Base-by-base conservation (phyloP, 2,797 vertebrate genomes). In the Hylomyscus alleni region DNA sequence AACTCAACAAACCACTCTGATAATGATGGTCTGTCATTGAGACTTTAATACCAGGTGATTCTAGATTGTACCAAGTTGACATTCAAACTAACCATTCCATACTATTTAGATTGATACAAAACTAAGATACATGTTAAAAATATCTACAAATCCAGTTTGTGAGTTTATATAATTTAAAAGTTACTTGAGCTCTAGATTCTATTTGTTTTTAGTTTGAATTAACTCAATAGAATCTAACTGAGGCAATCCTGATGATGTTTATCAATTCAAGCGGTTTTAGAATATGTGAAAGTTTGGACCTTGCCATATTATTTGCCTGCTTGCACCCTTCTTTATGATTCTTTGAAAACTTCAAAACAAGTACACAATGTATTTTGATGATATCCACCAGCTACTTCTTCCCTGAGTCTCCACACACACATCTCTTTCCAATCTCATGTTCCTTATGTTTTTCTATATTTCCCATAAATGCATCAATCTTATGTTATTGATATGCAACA, bases 171-270 rank as follows among this genome's bases (percentile, higher is more conserved):
- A 0, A 40, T 87, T 92, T 84, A n/a, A 87, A 26, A 15, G 1
- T 11, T 50, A 3, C 58, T 83, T 82, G 9, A 60, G 17, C 1
- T 75, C 9, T 88, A 14, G 34, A 72, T 84, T 95, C 31, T 96
- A 40, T 88, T 73, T 87, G 17, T 50, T 95, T 91, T 89, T 56
- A 94, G 76, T 47, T 26, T 94, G 65, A 84, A 73, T 22, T 87
- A 34, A 40, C 31, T 67, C 90, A 26, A 26, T 11, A 69, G 72
- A 3, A 22, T 94, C 52, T 80, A 7, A 37, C 34, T 40, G 31
- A 31, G 11, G 69, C 12, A 47, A 75, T 95, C 31, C 22, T 67
- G 26, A 87, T 56, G n/a, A 87, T 56, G 17, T 84, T 52, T 78
- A 26, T 37, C 15, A 69, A 73, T 52, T 75, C 83, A 84, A 90